A percentile compares a stretch with the other conserved stretches of the same genome.
phyloP scores from a whole-genome alignment of 2,888 invertebrate genomes.

The Drosophila pseudotakahashii region DNA sequence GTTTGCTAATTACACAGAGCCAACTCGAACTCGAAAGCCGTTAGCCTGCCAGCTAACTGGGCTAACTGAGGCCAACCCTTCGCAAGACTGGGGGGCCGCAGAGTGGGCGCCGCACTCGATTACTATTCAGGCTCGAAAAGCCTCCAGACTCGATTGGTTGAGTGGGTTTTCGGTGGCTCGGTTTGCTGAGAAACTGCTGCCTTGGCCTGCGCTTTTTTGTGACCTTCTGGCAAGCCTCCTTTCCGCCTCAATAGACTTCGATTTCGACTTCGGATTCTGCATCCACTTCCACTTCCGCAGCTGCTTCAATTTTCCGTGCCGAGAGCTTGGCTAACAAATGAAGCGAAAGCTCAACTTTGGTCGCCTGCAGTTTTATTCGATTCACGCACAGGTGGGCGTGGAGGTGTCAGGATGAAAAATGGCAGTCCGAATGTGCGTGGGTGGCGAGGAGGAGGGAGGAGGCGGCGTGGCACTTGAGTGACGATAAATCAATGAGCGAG shows the following conservation, averaged over 20 bases:
- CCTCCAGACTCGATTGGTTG: constrained; percentile 6
- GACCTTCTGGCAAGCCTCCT: constrained; percentile 46
- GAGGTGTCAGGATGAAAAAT: constrained; percentile 62
- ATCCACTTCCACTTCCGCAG: constrained; percentile 10
- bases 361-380: constrained; percentile 61
- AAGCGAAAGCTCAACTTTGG: constrained; percentile 67
- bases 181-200: constrained; percentile 9
- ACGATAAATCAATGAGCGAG: constrained; percentile 67
- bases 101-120: constrained; percentile 23
- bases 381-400: constrained; percentile 48
- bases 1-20: constrained; percentile 48
- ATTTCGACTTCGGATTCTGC: constrained; percentile 28
- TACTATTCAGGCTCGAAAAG: constrained; percentile 29
- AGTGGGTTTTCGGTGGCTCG: neutral
- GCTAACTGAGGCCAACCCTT: constrained; percentile 36
- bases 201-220: constrained; percentile 36
- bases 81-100: neutral
- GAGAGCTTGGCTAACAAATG: constrained; percentile 68
- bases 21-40: constrained; percentile 28
- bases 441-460: neutral
- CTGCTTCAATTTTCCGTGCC: constrained; percentile 37
- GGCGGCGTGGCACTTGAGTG: constrained; percentile 17
- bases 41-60: constrained; percentile 27
- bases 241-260: constrained; percentile 33
- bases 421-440: constrained; percentile 44